phyloP scores from a whole-genome alignment of 2,113 vertebrate species.

The Alethe diademata region DNA sequence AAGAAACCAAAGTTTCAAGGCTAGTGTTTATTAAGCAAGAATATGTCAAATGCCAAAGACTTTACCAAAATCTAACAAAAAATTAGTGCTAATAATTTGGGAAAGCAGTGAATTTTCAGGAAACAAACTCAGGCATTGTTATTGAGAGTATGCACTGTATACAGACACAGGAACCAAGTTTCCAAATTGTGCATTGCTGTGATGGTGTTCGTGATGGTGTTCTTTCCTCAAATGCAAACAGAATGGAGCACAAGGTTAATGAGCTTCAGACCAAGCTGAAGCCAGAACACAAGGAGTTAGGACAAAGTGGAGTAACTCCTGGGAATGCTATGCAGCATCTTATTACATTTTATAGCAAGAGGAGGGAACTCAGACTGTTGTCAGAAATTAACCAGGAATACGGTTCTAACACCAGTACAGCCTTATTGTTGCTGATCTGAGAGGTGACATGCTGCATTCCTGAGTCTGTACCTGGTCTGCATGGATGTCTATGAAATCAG shows the following conservation, averaged over 20 bases:
- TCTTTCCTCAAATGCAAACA: not conserved
- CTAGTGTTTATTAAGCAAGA: not conserved
- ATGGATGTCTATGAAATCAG: not conserved
- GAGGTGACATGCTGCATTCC: not conserved
- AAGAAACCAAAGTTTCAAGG: not conserved
- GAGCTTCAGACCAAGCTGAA: not conserved
- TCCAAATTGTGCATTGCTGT: not conserved
- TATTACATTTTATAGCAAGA: not conserved
- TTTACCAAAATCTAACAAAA: not conserved
- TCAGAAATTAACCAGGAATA: not conserved
- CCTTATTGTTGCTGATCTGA: not conserved
- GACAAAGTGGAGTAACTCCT: not conserved
- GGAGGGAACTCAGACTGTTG: not conserved
- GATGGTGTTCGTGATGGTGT: not conserved
- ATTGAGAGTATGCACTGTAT: not conserved
- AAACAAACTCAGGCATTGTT: not conserved
- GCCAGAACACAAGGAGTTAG: not conserved
- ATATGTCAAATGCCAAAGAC: not conserved
- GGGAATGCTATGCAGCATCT: not conserved
- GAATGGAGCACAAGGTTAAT: not conserved
- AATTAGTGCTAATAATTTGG: not conserved
- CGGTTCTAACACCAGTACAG: not conserved
- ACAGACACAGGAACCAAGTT: not conserved
- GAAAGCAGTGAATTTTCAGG: not conserved
- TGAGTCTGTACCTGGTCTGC: not conserved